Evolutionary conservation across 1,140 invertebrate genomes (phyloP).

Genomic region (Tetragonula clypearis): DNA sequence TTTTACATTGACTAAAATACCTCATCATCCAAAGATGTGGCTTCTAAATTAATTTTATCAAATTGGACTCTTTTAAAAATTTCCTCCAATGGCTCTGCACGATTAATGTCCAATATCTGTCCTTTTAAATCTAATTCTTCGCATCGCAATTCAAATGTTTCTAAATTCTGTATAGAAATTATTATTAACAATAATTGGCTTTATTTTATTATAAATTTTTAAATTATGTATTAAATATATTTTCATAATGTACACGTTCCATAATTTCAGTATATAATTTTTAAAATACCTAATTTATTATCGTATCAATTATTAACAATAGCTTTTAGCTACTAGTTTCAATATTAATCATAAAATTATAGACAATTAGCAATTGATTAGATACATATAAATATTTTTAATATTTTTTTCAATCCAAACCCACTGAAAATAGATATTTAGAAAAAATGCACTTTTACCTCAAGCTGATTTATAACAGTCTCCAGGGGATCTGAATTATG

Average conservation of each 20-base stretch:
- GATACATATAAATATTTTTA: background rate
- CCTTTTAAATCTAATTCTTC: constrained; percentile 83
- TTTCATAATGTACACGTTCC: background rate
- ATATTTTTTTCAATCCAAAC: background rate
- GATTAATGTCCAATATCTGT: constrained; percentile 82
- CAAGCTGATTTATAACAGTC: constrained; percentile 87
- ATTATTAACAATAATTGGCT: background rate
- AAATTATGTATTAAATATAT: background rate
- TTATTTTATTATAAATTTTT: background rate
- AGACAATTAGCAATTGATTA: background rate
- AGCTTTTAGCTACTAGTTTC: background rate
- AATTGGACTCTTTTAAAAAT: constrained; percentile 90
- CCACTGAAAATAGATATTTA: background rate
- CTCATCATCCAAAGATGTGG: constrained; percentile 87
- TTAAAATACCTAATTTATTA: no score
- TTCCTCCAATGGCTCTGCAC: constrained; percentile 89
- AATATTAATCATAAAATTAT: background rate
- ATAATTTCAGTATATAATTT: background rate
- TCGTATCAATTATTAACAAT: background rate
- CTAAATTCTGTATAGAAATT: constrained; percentile 68
- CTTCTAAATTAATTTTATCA: constrained; percentile 86
- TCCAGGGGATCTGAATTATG: constrained; percentile 87
- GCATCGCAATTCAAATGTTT: constrained; percentile 76
- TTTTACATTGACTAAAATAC: constrained; percentile 74
- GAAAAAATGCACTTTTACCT: constrained; percentile 78